Evolutionary conservation across 1,140 invertebrate genomes (phyloP).

Genomic region (Cryptotermes secundus): DNA sequence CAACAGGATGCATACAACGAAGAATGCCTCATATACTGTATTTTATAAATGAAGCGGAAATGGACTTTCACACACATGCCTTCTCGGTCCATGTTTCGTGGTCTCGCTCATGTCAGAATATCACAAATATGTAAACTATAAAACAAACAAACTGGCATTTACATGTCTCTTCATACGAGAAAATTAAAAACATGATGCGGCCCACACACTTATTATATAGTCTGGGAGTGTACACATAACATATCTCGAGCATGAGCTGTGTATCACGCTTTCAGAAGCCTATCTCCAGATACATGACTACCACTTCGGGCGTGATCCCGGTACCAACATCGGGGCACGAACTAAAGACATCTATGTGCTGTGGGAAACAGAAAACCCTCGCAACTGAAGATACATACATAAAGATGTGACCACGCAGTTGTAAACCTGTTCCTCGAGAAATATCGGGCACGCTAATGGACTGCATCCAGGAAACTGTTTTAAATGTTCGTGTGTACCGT

Average conservation of each 20-base stretch:
- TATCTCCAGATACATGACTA: background rate
- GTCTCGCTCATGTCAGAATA: no score
- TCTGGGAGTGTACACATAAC: background rate
- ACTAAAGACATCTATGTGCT: background rate
- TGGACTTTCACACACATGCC: no score
- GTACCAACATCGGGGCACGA: background rate
- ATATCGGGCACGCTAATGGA: background rate
- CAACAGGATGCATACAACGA: no score
- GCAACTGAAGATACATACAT: background rate
- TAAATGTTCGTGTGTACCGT: no score
- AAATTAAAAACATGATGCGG: background rate
- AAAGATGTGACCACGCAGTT: background rate
- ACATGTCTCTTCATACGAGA: no score
- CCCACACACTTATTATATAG: background rate
- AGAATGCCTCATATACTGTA: no score
- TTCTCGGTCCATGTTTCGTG: no score
- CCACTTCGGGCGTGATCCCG: background rate
- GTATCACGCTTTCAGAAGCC: background rate
- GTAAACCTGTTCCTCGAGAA: background rate
- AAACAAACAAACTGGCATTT: no score
- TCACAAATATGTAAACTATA: no score
- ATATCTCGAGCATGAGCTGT: background rate
- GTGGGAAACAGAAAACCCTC: background rate
- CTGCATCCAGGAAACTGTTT: no score
- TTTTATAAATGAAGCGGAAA: no score